phyloP scores from a whole-genome alignment of 2,113 vertebrate species.

The Chloroceryle aenea region DNA sequence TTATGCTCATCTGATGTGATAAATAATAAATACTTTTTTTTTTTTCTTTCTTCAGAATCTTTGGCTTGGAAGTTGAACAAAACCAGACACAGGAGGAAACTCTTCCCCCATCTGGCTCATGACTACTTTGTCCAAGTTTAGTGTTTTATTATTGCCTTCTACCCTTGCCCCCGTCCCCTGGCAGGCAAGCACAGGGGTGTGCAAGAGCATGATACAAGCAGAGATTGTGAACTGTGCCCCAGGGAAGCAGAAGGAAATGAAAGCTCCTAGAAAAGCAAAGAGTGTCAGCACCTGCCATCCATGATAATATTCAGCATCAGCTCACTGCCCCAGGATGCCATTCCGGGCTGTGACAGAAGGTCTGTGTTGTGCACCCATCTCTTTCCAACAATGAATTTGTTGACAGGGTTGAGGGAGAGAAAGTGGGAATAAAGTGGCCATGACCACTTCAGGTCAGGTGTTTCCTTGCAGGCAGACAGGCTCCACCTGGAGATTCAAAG shows the following conservation, averaged over 20 bases:
- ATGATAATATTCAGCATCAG: neutral
- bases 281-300: neutral
- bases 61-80: neutral
- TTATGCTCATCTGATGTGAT: neutral
- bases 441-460: neutral
- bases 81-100: neutral
- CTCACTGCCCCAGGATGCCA: neutral
- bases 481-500: neutral
- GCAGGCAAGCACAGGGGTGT: neutral
- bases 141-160: neutral
- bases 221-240: neutral
- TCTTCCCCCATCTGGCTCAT: neutral
- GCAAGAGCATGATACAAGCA: neutral
- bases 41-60: constrained; percentile 20
- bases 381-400: neutral
- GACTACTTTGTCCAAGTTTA: neutral
- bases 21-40: neutral
- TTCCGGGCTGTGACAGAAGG: neutral
- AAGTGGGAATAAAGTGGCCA: neutral
- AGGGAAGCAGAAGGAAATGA: accelerated
- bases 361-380: neutral
- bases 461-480: neutral
- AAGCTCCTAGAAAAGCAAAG: neutral
- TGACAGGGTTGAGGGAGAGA: neutral
- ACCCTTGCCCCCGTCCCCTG: neutral